Evolutionary conservation across 2,113 vertebrate genomes (phyloP).

Genomic region (Gobiocypris rarus): DNA sequence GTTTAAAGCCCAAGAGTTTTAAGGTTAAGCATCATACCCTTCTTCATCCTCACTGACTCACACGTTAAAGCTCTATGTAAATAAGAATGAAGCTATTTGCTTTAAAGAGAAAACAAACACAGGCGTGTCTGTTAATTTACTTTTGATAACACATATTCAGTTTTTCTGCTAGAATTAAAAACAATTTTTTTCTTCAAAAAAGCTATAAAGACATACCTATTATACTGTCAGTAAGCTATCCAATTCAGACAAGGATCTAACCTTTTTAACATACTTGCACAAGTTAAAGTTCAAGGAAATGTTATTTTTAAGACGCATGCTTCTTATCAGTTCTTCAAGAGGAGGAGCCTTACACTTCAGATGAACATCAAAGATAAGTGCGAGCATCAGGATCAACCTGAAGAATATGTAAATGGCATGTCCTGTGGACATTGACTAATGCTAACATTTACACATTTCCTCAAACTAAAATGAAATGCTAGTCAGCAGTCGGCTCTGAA

Average conservation of each 20-base stretch:
- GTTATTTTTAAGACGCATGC: background rate
- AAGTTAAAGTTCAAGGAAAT: background rate
- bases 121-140: background rate
- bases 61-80: background rate
- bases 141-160: background rate
- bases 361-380: background rate
- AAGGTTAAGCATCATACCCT: background rate
- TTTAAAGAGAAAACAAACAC: slow-evolving; percentile 10
- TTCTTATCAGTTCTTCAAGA: background rate
- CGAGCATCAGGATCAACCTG: background rate
- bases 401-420: background rate
- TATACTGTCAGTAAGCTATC: background rate
- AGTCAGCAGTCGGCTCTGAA: background rate
- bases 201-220: background rate
- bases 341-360: background rate
- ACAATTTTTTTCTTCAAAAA: too few relatives aligned
- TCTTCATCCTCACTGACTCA: background rate
- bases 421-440: slow-evolving; percentile 3
- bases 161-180: background rate
- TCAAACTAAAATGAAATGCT: background rate
- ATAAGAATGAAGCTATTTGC: slow-evolving; percentile 1
- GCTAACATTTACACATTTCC: background rate
- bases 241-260: background rate
- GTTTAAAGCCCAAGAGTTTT: background rate
- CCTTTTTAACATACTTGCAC: background rate